These are phyloP conservation scores for Hypselothyrea guttata DNA, from an alignment of 2,888 invertebrate genomes.

Conservation along the genomic window DNA sequence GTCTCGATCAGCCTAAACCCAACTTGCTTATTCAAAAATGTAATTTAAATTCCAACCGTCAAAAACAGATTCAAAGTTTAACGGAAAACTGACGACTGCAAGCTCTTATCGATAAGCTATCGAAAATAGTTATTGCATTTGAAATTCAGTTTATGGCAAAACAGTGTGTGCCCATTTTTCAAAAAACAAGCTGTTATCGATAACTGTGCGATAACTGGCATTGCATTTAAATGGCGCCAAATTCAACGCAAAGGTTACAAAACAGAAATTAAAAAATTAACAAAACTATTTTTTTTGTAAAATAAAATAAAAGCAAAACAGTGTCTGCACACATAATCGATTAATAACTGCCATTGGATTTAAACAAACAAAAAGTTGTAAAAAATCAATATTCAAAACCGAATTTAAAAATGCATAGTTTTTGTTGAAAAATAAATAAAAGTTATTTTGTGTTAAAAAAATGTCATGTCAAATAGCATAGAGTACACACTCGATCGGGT, in stretches of 20 bases:
- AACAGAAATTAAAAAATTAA: no score
- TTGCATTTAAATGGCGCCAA: not conserved
- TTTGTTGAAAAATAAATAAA: no score
- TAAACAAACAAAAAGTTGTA: no score
- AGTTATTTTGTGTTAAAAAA: not conserved
- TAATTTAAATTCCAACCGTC: not conserved
- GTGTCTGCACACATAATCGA: no score
- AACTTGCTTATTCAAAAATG: no score
- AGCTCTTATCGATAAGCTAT: not conserved
- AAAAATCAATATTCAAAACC: no score
- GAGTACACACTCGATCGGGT: conserved; percentile 1
- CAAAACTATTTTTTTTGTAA: no score
- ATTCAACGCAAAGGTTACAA: no score
- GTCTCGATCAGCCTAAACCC: conserved; percentile 79
- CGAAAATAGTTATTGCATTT: not conserved
- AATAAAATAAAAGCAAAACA: no score
- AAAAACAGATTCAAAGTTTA: not conserved
- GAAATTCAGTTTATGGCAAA: not conserved
- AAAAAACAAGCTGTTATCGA: not conserved
- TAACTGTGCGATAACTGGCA: not conserved
- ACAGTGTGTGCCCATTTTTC: not conserved
- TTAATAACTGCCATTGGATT: no score
- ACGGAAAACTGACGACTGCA: not conserved
- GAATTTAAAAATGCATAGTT: no score
- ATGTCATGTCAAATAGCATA: no score